Conservation (phyloP, 2,888 invertebrate genomes). For the Drosophila falleni region DNA sequence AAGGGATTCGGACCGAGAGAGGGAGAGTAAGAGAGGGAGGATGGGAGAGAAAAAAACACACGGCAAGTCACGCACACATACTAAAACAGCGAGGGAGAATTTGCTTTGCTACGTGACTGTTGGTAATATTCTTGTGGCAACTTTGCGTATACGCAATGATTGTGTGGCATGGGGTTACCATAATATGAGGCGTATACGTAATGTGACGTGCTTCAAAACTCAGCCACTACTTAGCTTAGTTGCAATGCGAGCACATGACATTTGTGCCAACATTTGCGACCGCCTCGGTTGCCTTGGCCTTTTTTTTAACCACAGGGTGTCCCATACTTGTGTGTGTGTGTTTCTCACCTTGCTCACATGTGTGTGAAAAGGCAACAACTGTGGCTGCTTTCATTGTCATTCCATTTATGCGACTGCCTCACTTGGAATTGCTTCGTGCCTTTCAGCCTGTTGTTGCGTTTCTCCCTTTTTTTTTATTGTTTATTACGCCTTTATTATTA, state of each 20-base stretch:
- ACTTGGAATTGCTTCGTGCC: slow-evolving; percentile 47
- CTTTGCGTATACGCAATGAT: slow-evolving; percentile 61
- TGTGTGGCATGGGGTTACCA: slow-evolving; percentile 40
- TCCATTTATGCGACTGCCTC: slow-evolving; percentile 42
- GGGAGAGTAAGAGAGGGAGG: slow-evolving; percentile 2
- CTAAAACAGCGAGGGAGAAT: slow-evolving; percentile 53
- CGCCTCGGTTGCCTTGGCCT: slow-evolving; percentile 49
- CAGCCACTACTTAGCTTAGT: slow-evolving; percentile 52
- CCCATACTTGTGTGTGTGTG: not conserved
- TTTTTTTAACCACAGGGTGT: slow-evolving; percentile 33
- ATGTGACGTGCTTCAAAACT: slow-evolving; percentile 67
- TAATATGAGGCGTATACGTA: slow-evolving; percentile 70
- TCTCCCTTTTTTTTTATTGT: slow-evolving; percentile 57
- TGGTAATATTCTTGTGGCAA: slow-evolving; percentile 68
- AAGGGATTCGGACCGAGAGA: slow-evolving; percentile 51
- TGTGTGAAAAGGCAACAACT: slow-evolving; percentile 37
- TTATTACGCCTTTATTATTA: slow-evolving; percentile 73
- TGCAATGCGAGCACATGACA: slow-evolving; percentile 66
- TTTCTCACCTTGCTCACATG: slow-evolving; percentile 49
- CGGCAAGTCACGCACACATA: slow-evolving; percentile 56
- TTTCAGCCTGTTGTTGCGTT: slow-evolving; percentile 11
- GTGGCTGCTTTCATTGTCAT: slow-evolving; percentile 52
- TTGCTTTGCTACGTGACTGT: slow-evolving; percentile 71
- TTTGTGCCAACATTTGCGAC: slow-evolving; percentile 67
- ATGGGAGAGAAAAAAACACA: slow-evolving; percentile 3